phyloP scores from a whole-genome alignment of 2,797 vertebrate genomes.

The Buphagus erythrorhynchus region DNA sequence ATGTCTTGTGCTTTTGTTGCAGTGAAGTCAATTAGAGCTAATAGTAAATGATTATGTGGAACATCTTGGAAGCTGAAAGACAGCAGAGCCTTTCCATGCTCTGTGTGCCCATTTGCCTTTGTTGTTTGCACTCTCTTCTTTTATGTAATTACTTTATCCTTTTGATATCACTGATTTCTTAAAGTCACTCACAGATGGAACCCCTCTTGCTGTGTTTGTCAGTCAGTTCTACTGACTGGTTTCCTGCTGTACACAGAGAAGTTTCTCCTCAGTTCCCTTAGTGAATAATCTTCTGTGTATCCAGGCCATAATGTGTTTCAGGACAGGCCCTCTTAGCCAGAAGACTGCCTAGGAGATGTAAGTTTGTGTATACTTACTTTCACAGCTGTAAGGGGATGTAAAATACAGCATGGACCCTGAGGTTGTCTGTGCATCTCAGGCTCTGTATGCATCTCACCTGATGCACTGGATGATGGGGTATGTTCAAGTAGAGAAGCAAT shows the following conservation, averaged over 20 bases:
- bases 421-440: not conserved
- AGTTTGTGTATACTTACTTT: not conserved
- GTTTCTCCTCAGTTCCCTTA: not conserved
- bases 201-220: not conserved
- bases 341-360: not conserved
- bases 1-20: slow-evolving; percentile 20
- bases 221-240: not conserved
- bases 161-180: not conserved
- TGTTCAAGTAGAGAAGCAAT: not conserved
- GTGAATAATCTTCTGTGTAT: not conserved
- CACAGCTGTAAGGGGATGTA: fast-evolving
- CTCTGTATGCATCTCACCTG: not conserved
- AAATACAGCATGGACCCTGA: not conserved
- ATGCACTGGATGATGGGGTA: fast-evolving
- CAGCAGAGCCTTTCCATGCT: not conserved
- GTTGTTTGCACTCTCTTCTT: not conserved
- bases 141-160: not conserved
- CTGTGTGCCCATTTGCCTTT: not conserved
- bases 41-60: slow-evolving; percentile 2
- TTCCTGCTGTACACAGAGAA: not conserved
- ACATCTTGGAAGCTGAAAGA: not conserved
- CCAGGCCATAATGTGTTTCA: not conserved
- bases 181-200: not conserved
- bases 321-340: not conserved
- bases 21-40: not conserved